A percentile compares a stretch with the other conserved stretches of the same genome.
phyloP scores from a whole-genome alignment of 2,888 invertebrate species.

The Trachelus troglodyta region DNA sequence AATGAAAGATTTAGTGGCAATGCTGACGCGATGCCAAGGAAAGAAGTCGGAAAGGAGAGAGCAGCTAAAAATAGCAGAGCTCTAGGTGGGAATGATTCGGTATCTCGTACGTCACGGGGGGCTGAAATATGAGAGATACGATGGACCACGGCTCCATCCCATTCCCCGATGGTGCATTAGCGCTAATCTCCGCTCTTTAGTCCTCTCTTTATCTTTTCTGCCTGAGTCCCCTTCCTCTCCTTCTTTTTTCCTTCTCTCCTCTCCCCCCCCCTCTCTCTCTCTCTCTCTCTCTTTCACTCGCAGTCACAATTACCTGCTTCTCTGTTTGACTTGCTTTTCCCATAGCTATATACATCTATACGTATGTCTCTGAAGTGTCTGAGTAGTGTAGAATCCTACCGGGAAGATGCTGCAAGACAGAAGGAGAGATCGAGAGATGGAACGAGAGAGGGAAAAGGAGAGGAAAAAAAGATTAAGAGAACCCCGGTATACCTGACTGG shows the following conservation, averaged over 20 bases:
- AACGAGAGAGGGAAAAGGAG: slow-evolving; percentile 47
- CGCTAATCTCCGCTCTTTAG: slow-evolving; percentile 61
- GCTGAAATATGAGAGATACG: slow-evolving; percentile 67
- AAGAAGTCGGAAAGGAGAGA: slow-evolving; percentile 22
- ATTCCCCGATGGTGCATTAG: slow-evolving; percentile 65
- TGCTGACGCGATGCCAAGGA: neutral
- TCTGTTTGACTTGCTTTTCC: neutral
- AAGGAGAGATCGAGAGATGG: slow-evolving; percentile 25
- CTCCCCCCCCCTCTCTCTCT: slow-evolving; percentile 20
- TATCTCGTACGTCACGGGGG: slow-evolving; percentile 65
- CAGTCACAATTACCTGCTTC: neutral
- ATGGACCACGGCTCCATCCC: slow-evolving; percentile 55
- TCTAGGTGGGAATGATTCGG: slow-evolving; percentile 64
- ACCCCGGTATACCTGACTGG: slow-evolving; percentile 45
- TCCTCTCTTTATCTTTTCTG: slow-evolving; percentile 38
- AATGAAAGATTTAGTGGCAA: slow-evolving; percentile 4
- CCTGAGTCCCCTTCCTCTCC: slow-evolving; percentile 4
- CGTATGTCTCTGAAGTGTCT: slow-evolving; percentile 64
- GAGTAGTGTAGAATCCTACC: slow-evolving; percentile 31
- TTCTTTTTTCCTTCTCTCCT: slow-evolving; percentile 12
- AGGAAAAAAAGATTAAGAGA: slow-evolving; percentile 49
- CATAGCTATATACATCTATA: slow-evolving; percentile 40
- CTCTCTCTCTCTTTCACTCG: neutral
- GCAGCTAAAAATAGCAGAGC: slow-evolving; percentile 50
- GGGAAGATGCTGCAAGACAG: slow-evolving; percentile 56